Evolutionary conservation across 2,888 invertebrate genomes (phyloP), one percentile per base, ranked within the genome.

Genomic region (Lasius fuliginosus): DNA sequence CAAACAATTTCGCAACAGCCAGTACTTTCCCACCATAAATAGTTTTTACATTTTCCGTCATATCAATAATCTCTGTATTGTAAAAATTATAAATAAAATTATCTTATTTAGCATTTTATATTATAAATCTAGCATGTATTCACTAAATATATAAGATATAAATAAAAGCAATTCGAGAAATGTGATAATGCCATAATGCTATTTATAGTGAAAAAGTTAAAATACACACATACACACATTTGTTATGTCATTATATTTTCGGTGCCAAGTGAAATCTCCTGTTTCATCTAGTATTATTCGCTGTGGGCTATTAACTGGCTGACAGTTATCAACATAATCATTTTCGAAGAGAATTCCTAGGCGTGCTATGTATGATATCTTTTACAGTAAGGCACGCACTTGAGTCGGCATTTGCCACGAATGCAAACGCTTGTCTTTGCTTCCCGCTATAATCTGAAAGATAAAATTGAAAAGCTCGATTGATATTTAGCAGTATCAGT

Each of bases 401-500:
- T 93, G 91, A 49, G 92, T 92, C 77, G 97, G 97, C 95, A 97
- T 96, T 92, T 96, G 96, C 96, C 97, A 96, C 91, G 96, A 96
- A 92, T 96, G 96, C 94, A 97, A 94, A 91, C 96, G 96, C 92
- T 96, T 96, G 92, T 97, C 97, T 94, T 97, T 97, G 90, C 97
- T 96, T 56, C 97, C 97, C 3, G 96, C 96, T 81, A 97, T 96
- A 18, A 97, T 96, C 97, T 97, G 95, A 85, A 95, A 95, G 82
- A 88, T 27, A n/a, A 23, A 42, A 56, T 42, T 15, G 3, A 15
- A 56, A 67, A 67, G 1, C 23, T 3, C 11, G 3, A 56, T 23
- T 4, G 5, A 6, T 27, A 68, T n/a, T 42, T 58, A 40, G 15
- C 49, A 46, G 33, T 4, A 58, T 58, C 8, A 81, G 75, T 33